These are phyloP conservation scores for Cliona cf. orientalis DNA, from an alignment of 37 sponge, comb jelly and placozoan species.

Conservation along the genomic window DNA sequence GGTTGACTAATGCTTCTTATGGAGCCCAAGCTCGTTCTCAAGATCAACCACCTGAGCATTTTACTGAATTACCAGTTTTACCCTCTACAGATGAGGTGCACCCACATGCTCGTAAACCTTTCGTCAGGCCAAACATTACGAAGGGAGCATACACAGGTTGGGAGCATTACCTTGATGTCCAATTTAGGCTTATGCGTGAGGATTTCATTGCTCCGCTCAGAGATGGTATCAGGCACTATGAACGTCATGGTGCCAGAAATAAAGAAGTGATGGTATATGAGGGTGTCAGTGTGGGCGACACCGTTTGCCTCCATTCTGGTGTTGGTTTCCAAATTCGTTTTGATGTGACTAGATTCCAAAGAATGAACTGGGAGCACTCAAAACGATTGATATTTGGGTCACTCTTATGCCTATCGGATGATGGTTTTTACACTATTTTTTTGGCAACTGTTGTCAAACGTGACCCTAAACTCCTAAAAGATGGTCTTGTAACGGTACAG, in stretches of 20 bases:
- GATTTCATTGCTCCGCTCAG: constrained; percentile 86
- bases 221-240: constrained; percentile 47
- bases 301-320: constrained; percentile 71
- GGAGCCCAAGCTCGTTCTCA: background rate
- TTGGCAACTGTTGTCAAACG: constrained; percentile 79
- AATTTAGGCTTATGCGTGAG: constrained; percentile 86
- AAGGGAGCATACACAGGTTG: constrained; percentile 61
- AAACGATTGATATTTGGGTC: constrained; percentile 84
- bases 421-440: constrained; percentile 46
- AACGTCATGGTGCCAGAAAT: background rate
- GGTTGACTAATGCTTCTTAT: too few species aligned
- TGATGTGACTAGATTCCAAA: constrained; percentile 35
- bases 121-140: constrained; percentile 52
- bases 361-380: constrained; percentile 85
- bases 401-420: constrained; percentile 77
- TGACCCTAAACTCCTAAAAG: constrained; percentile 36
- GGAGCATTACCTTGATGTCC: constrained; percentile 82
- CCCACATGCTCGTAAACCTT: background rate
- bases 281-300: constrained; percentile 48
- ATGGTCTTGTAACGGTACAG: constrained; percentile 64
- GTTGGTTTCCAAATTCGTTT: constrained; percentile 69
- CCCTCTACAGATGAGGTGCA: constrained; percentile 42
- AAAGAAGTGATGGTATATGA: constrained; percentile 59
- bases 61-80: constrained; percentile 31
- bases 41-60: constrained; percentile 42